Base-by-base conservation (phyloP, 92 coral and sea anemone species). In the Scolanthus callimorphus region DNA sequence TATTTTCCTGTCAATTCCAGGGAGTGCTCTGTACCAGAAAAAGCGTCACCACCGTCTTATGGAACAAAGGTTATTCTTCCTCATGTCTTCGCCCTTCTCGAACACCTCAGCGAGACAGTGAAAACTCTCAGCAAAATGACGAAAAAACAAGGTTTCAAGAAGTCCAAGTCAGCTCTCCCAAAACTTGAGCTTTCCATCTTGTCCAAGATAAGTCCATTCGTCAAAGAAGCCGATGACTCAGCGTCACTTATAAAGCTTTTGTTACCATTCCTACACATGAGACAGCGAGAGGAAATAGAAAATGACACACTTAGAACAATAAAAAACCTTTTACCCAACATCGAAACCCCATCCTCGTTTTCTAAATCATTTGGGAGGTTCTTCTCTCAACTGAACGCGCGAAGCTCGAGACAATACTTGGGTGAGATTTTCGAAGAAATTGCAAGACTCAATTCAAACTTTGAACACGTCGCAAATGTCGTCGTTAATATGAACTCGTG, bases 161-260 rank as follows among this genome's bases (percentile, higher is more conserved):
- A 61, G 45, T 64, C 60, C 51, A 80, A 65, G 29, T 59, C 90
- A 11, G 63, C 67, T 54, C 79, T 94, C 29, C 91, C 99, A 11
- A 79, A 54, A 24, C 79, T 82, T 27, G 99, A 89, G 39, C 78
- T 94, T 1, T 84, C 96, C 3, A 90, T 94, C 20, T 62, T 94
- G 65, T 94, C 99, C 4, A 94, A 82, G 59, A 77, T 94, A 68
- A 94, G 99, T 45, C 96, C 94, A 6, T 89, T 71, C 27, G 83
- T 90, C 20, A 57, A 59, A 6, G 90, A 88, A 60, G 61, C 91
- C 6, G 71, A 81, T 11, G 84, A 84, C 49, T 94, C 96, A 3
- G 67, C 80, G 1, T 54, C 77, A 4, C 76, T 94, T 1, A 59
- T 89, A 1, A 73, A 60, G 0, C 75, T 89, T 10, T 66, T 94